Base-by-base conservation (phyloP, 2,113 vertebrate genomes). In the Zosterops japonicus region DNA sequence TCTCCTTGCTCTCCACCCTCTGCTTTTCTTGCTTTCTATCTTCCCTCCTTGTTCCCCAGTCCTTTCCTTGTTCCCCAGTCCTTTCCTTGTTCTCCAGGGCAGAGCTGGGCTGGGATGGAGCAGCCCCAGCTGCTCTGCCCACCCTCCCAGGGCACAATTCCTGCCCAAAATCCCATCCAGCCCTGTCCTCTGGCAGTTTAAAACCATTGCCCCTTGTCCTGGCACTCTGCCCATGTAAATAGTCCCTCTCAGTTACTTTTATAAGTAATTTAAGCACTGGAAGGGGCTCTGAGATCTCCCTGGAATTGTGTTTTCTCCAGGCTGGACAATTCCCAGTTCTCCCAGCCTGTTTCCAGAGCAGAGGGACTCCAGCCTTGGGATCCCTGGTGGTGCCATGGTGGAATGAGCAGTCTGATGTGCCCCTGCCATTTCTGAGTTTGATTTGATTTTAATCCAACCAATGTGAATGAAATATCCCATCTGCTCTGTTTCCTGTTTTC, bases 91-190 rank as follows among this genome's bases (percentile, higher is more conserved):
- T 25, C 75, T 33, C 17, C 16, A 13, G 47, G 15, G 18, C 60
- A 70, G 59, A 64, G 53, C 31, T 35, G 52, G 15, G 42, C 1
- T 33, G 0, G 71, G 24, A 13, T 44, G 8, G 15, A 27, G 27
- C 63, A 87, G 63, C 63, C 84, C 2, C 74, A 63, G 55, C 46
- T 52, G 3, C 53, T 52, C 53, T 75, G 0, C 14, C 28, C 64
- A 55, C 64, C 19, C n/a, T 44, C 0, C 5, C 53, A 60, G 63
- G 25, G 14, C 2, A 5, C 11, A 69, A 39, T 80, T 42, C 42
- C 35, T 63, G 0, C 35, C 31, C 57, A 6, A 22, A 0, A 22
- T 72, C 76, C 35, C 76, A 42, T 2, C 42, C 3, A 49, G 0
- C 20, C 29, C 67, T 64, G 41, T 25, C 35, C 25, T 72, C 17